Base-by-base conservation (phyloP, 2,797 vertebrate species). In the Coreius guichenoti region DNA sequence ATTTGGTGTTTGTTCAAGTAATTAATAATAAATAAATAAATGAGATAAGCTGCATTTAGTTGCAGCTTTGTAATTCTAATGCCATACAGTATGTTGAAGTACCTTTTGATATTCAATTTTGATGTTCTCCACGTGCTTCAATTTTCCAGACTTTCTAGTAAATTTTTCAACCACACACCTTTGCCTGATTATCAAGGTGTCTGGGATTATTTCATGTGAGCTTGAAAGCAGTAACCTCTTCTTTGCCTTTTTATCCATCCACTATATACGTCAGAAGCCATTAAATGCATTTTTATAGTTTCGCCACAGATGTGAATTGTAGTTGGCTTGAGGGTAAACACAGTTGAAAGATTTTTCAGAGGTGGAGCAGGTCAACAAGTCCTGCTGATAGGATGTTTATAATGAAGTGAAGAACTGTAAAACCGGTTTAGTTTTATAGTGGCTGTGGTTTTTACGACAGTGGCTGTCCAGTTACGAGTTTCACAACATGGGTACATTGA, bases 131-230 rank as follows among this genome's bases (percentile, higher is more conserved):
- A n/a, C 8, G 13, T 78, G 49, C 8, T 23, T 70, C 6, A 21
- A 8, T 69, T 84, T 77, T 84, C 17, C 74, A 69, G 63, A 73
- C 31, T 47, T 26, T 49, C 67, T 80, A 14, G 31, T 85, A 85
- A 54, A 80, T 2, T 12, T 56, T 6, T 85, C 16, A 21, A 23
- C 29, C 31, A 29, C 31, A 63, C 68, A 80, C 54, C 43, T 49
- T 72, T 73, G 12, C 58, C 23, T 74, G 70, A 80, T 78, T 86
- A 36, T 82, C 23, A 4, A 79, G 81, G 86, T 78, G 86, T 79
- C 86, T 79, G 7, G 45, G 80, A 82, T 58, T 75, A 45, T 80
- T 65, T 80, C 21, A 70, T 80, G 76, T 47, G 19, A 73, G 67
- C 29, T 63, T 73, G 12, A 80, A 79, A 80, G 68, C 43, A 74